Base-by-base conservation (phyloP, 2,113 vertebrate species). In the Apistogramma diplotaenia region DNA sequence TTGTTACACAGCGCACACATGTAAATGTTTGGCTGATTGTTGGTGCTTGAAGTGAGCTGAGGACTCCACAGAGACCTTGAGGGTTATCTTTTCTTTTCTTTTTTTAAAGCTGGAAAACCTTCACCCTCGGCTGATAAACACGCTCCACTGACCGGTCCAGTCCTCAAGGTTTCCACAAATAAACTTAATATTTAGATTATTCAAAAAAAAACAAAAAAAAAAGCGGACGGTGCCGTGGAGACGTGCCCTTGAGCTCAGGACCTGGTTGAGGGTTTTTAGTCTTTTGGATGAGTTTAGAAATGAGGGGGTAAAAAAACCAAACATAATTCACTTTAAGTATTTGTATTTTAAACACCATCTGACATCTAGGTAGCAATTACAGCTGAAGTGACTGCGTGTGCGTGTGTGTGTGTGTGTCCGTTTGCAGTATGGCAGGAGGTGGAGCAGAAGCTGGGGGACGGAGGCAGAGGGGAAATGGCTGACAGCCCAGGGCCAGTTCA, bases 341-440 rank as follows among this genome's bases (percentile, higher is more conserved):
- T n/a, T 19, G 15, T 10, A 51, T 23, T 46, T 49, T 31, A 21
- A 51, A 11, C 8, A 8, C 25, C 8, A 23, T n/a, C 8, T 7
- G 18, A 19, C 37, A 46, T 67, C 37, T 9, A 51, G 29, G 49
- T 51, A 46, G 65, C 19, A 70, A 31, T 51, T 31, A 0, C 40
- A 19, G 27, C 65, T 21, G 51, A 19, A 18, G 1, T 25, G 31
- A 56, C 3, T 11, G 1, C 4, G 4, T 27, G 16, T 76, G 46
- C 33, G 43, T 31, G 27, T 13, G 27, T 37, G 35, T 40, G 13
- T 8, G 25, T 5, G 5, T 3, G 8, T 73, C 8, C 33, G 8
- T 43, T 55, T 75, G 43, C 91, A 99, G 98, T 97, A 57, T 99
- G 98, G 98, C 97, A 97, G 92, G 96, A 97, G 85, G 97, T 99